Evolutionary conservation across 2,113 vertebrate species (phyloP).

Genomic region (Phycodurus eques): DNA sequence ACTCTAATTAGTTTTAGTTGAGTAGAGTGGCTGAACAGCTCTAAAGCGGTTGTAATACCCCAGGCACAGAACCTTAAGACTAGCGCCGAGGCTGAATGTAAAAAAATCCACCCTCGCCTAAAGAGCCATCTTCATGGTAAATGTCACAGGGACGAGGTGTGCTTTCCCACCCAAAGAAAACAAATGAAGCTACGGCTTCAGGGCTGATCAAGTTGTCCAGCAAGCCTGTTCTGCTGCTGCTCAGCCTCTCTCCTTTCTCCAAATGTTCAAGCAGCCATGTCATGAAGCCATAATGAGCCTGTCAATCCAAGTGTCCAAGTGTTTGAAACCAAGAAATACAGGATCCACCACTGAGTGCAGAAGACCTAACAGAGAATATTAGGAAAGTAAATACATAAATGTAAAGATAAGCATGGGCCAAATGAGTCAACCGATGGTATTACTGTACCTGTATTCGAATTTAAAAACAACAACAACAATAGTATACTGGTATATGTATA

Average conservation of each 20-base stretch:
- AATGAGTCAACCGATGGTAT: background rate
- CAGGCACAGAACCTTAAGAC: constrained; percentile 4
- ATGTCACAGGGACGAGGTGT: constrained; percentile 58
- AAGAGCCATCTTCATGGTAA: constrained; percentile 11
- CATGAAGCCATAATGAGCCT: constrained; percentile 68
- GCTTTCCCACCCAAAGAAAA: constrained; percentile 6
- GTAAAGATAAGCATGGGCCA: background rate
- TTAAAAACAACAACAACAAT: background rate
- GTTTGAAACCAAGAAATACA: background rate
- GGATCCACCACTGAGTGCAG: background rate
- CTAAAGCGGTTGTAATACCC: constrained; percentile 34
- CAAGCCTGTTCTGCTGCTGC: constrained; percentile 30
- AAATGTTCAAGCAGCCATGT: constrained; percentile 54
- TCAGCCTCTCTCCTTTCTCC: constrained; percentile 27
- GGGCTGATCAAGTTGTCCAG: constrained; percentile 18
- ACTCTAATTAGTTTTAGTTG: constrained; percentile 30
- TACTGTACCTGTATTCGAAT: background rate
- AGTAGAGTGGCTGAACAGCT: constrained; percentile 38
- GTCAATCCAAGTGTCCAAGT: constrained; percentile 45
- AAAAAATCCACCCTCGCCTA: constrained; percentile 47
- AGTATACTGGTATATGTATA: background rate
- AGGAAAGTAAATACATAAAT: constrained; percentile 8
- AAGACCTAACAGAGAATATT: background rate
- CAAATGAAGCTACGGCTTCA: constrained; percentile 8
- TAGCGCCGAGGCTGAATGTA: constrained; percentile 51